Evolutionary conservation across 2,888 invertebrate species (phyloP).

Genomic region (Parascotia fuliginaria): DNA sequence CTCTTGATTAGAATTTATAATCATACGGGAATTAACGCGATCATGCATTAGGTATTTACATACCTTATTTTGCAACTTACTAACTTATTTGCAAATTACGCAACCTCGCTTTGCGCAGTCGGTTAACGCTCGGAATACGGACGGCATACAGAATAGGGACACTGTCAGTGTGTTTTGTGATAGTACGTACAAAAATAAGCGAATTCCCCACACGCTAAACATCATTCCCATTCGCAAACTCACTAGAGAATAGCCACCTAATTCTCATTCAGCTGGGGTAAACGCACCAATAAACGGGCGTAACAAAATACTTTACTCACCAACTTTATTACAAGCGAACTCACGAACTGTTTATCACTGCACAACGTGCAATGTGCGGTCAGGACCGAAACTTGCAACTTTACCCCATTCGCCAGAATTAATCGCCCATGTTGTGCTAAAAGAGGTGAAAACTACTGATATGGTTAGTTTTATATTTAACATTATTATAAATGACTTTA

Average conservation of each 20-base stretch:
- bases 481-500: not conserved
- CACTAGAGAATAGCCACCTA: not conserved
- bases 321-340: constrained; percentile 34
- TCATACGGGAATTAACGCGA: too few relatives aligned
- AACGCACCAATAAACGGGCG: constrained; percentile 43
- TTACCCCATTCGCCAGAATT: constrained; percentile 48
- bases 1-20: too few relatives aligned
- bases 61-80: too few relatives aligned
- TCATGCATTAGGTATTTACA: too few relatives aligned
- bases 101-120: too few relatives aligned
- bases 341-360: constrained; percentile 48
- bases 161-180: too few relatives aligned
- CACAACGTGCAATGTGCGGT: constrained; percentile 41
- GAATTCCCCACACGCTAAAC: not conserved
- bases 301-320: constrained; percentile 42
- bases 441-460: constrained; percentile 36
- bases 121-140: too few relatives aligned
- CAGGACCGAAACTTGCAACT: constrained; percentile 48
- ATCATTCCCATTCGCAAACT: not conserved
- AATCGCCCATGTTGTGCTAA: constrained; percentile 43
- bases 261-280: constrained; percentile 32
- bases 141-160: too few relatives aligned
- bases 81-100: too few relatives aligned
- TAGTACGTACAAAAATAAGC: too few relatives aligned
- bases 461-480: constrained; percentile 8